phyloP scores from a whole-genome alignment of 2,888 invertebrate species.

The Stramonita haemastoma region DNA sequence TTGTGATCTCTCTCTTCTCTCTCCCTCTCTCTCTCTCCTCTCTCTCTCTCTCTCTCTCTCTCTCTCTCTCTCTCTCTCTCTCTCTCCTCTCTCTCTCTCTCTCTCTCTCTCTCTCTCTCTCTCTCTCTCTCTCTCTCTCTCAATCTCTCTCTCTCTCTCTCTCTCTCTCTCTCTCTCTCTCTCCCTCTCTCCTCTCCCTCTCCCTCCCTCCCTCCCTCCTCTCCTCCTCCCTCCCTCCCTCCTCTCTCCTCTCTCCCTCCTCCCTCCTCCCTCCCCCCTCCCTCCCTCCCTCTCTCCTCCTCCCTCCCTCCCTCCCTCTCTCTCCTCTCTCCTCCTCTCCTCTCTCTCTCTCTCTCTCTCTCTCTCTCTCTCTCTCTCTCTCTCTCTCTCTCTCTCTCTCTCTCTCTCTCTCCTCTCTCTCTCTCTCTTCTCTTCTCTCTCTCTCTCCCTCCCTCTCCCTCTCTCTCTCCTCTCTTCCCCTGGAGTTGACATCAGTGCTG shows the following conservation, averaged over 20 bases:
- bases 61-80: slow-evolving; percentile 15
- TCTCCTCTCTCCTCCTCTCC: not conserved
- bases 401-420: not conserved
- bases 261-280: not conserved
- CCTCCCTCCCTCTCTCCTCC: not conserved
- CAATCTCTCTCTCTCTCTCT: not conserved
- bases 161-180: slow-evolving; percentile 1
- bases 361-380: not conserved
- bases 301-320: not conserved
- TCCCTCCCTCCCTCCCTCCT: not conserved
- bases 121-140: not conserved
- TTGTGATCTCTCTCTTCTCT: no score
- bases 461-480: no score
- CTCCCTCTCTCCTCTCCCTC: not conserved
- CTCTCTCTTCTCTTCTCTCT: no score
- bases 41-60: slow-evolving; percentile 6
- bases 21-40: no score
- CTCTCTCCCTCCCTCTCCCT: no score
- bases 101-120: slow-evolving; percentile 8
- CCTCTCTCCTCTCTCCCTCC: not conserved
- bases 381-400: not conserved
- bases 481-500: no score
- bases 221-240: not conserved
- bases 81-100: slow-evolving; percentile 3
- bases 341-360: not conserved